Base-by-base conservation (phyloP, 2,888 invertebrate species). In the Machimus rusticus region DNA sequence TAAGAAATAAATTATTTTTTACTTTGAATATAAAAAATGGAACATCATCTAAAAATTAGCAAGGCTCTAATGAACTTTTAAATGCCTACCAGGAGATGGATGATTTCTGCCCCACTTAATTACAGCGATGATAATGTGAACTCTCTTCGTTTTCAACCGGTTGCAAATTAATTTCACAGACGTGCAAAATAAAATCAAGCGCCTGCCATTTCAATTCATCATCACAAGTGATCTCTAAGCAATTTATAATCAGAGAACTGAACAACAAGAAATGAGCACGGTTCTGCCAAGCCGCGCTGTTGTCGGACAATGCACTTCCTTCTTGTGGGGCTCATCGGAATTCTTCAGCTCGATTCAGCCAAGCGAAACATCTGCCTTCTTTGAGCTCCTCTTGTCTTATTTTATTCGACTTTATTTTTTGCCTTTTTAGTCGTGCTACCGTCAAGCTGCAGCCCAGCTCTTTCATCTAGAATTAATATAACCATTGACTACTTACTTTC, bases 221-320 rank as follows among this genome's bases (percentile, higher is more conserved):
- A 81, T 81, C 81, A 31, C 55, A 55, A 81, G 81, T 55, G 81
- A 81, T 81, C 81, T 81, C 34, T 23, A 28, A 51, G 81, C 81
- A 81, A 81, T 81, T 81, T 81, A 81, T 81, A 51, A 81, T 81
- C 81, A 28, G 81, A 51, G 39, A 37, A 14, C 34, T 31, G 55
- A 81, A 81, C 46, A 46, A 55, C n/a, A 51, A 81, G 51, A 81
- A 81, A 81, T 81, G 81, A 34, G 55, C 31, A n/a, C 51, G 55
- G 51, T 81, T 81, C 81, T 81, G 81, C 23, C 81, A 81, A 81
- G 81, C 14, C 51, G 55, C 34, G 28, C 39, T 46, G 78, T 51
- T 51, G 39, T 78, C 82, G 85, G 85, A 85, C 85, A 85, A 85
- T 85, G 85, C 85, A 85, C 85, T 85, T 85, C 85, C 85, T 85